A percentile compares a stretch with the other conserved stretches of the same genome.
Evolutionary conservation across 1,140 invertebrate genomes (phyloP).

Genomic region (Tribolium castaneum): DNA sequence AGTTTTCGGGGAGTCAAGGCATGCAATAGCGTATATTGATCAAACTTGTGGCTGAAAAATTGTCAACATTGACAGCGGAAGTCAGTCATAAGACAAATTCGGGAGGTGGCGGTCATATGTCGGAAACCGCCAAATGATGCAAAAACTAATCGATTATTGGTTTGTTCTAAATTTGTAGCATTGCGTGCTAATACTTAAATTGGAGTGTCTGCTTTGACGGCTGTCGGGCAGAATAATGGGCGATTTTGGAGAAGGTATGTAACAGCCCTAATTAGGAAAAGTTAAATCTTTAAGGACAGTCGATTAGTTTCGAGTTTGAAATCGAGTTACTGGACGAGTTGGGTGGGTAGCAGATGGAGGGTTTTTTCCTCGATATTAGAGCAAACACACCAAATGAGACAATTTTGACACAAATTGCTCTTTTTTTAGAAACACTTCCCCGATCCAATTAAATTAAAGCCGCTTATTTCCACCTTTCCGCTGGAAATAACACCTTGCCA

Average conservation of each 20-base stretch:
- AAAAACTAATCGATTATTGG: conserved; percentile 39
- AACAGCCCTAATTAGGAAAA: background rate
- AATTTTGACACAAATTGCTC: conserved; percentile 15
- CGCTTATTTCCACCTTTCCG: conserved; percentile 6
- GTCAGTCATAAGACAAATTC: conserved; percentile 21
- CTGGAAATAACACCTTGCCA: conserved; percentile 40
- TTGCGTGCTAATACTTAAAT: conserved; percentile 50
- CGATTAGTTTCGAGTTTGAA: background rate
- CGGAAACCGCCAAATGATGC: conserved; percentile 22
- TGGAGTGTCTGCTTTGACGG: conserved; percentile 51
- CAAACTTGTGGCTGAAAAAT: conserved; percentile 56
- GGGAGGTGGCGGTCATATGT: background rate
- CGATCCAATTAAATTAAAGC: background rate
- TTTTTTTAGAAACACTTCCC: conserved; percentile 34
- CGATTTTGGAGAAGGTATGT: conserved; percentile 60
- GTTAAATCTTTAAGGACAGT: conserved; percentile 4
- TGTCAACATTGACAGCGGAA: conserved; percentile 55
- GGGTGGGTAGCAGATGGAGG: background rate
- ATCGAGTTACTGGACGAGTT: background rate
- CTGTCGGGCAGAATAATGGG: conserved; percentile 50
- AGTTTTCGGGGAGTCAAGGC: conserved; percentile 47
- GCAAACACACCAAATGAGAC: background rate
- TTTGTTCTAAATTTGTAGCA: conserved; percentile 48
- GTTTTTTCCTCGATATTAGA: background rate
- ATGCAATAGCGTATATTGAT: conserved; percentile 53